Conservation (phyloP, 2,113 vertebrate genomes). For the Picathartes gymnocephalus region DNA sequence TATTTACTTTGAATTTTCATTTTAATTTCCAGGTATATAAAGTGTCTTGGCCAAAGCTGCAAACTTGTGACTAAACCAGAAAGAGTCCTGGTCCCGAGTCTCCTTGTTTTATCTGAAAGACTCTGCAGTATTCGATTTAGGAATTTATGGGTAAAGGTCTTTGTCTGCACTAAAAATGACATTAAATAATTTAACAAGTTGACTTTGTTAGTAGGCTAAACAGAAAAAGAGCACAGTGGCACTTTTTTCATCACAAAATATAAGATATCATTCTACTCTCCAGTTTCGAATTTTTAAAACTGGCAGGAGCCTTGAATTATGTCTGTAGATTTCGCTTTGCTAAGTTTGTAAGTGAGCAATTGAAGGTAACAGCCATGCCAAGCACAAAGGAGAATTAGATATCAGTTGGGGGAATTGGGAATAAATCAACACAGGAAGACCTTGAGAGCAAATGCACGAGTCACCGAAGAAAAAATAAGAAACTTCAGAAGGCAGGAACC, state of each 20-base stretch:
- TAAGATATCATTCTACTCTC: background rate
- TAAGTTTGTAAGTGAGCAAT: background rate
- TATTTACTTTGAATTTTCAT: background rate
- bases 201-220: background rate
- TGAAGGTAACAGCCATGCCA: background rate
- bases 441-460: slow-evolving; percentile 11
- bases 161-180: background rate
- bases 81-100: background rate
- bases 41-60: background rate
- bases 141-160: background rate
- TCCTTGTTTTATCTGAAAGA: background rate
- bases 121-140: background rate
- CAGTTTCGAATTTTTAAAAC: background rate
- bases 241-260: background rate
- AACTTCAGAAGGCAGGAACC: slow-evolving; percentile 7
- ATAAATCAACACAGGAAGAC: background rate
- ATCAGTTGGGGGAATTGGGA: background rate
- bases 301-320: background rate
- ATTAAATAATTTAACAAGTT: background rate
- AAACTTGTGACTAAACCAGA: background rate
- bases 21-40: background rate
- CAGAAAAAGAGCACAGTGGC: background rate
- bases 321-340: background rate
- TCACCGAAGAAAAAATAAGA: background rate
- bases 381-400: background rate